Conservation (phyloP, 2,113 vertebrate species). For the Stegostoma tigrinum region DNA sequence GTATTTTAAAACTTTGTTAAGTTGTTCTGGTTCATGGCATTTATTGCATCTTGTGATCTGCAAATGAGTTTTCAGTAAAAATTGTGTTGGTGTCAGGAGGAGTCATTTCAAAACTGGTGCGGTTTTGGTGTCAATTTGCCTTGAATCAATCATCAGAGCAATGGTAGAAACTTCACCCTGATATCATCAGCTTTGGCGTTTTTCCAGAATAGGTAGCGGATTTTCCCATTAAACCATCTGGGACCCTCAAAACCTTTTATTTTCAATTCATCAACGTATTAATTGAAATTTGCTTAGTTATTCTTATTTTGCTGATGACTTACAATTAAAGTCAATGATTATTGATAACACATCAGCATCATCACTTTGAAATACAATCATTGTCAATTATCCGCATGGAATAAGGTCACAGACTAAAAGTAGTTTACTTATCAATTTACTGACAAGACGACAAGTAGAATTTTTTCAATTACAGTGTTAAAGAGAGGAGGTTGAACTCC, state of each 20-base stretch:
- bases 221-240: neutral
- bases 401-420: neutral
- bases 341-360: constrained; percentile 2
- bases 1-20: no score
- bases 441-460: neutral
- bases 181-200: neutral
- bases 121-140: neutral
- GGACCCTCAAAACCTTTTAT: neutral
- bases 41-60: neutral
- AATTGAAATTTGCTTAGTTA: constrained; percentile 6
- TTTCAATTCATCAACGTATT: neutral
- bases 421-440: neutral
- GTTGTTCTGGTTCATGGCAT: no score
- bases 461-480: neutral
- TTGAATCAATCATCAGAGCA: neutral
- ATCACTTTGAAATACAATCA: neutral
- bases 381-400: neutral
- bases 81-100: neutral
- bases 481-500: no score
- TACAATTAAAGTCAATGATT: neutral
- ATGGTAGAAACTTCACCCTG: neutral
- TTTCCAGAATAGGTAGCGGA: neutral
- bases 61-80: neutral
- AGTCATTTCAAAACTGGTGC: neutral
- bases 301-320: neutral